These are phyloP conservation scores for Acanthis flammea DNA, from an alignment of 2,797 vertebrate species.

Conservation along the genomic window DNA sequence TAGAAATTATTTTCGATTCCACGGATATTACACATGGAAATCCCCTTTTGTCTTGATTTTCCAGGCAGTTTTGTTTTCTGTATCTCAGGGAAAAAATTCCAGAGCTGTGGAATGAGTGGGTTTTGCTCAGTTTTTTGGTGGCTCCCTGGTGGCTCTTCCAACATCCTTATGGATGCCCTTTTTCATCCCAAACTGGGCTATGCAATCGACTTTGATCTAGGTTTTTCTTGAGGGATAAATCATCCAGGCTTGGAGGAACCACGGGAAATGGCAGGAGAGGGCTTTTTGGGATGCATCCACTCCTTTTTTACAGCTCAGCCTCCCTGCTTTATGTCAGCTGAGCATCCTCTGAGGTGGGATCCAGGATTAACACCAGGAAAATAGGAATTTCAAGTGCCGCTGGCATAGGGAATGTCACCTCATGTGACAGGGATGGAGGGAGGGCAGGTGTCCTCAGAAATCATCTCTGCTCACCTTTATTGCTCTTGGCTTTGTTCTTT, in stretches of 20 bases:
- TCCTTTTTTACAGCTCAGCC: not conserved
- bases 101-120: not conserved
- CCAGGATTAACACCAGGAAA: not conserved
- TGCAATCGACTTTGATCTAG: not conserved
- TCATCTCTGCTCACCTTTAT: not conserved
- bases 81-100: not conserved
- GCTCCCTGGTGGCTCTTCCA: not conserved
- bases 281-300: not conserved
- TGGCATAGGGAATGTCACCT: not conserved
- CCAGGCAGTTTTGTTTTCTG: not conserved
- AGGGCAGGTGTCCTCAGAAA: not conserved
- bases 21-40: rapidly evolving
- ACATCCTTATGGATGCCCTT: not conserved
- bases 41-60: not conserved
- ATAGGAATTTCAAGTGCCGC: rapidly evolving
- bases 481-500: not conserved
- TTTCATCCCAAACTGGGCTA: not conserved
- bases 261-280: rapidly evolving
- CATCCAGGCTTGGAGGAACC: not conserved
- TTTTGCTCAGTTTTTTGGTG: not conserved
- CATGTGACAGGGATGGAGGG: not conserved
- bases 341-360: not conserved
- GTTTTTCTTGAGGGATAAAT: not conserved
- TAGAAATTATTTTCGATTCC: not conserved
- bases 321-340: not conserved